Conservation (phyloP, 2,113 vertebrate species). For the Solenodon paradoxus region DNA sequence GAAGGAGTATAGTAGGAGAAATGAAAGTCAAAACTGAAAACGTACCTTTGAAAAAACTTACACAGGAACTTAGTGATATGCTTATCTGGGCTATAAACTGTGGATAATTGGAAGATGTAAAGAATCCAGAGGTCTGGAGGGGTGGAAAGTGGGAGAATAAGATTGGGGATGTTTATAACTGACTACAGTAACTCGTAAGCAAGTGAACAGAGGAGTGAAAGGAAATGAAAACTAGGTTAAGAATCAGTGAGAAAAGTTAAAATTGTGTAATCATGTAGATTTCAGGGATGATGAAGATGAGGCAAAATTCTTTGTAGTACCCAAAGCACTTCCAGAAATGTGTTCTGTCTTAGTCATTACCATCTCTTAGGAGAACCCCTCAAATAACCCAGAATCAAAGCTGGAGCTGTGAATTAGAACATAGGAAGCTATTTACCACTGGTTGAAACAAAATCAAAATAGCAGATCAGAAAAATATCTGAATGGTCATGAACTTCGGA, state of each 20-base stretch:
- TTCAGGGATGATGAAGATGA: background rate
- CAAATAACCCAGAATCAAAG: background rate
- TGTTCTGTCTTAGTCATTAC: background rate
- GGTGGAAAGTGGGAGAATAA: background rate
- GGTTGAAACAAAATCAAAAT: conserved; percentile 31
- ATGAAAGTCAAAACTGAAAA: conserved; percentile 7
- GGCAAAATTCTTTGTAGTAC: background rate
- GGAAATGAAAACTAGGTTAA: background rate
- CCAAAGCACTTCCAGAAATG: background rate
- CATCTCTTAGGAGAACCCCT: background rate
- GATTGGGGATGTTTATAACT: background rate
- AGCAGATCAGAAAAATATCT: conserved; percentile 27
- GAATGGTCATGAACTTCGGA: conserved; percentile 36
- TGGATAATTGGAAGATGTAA: background rate
- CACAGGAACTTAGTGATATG: background rate
- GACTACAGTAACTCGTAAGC: background rate
- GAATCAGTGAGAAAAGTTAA: background rate
- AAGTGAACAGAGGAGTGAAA: background rate
- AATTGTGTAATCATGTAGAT: background rate
- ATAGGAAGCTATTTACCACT: background rate
- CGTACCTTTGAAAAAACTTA: background rate
- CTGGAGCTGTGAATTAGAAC: background rate
- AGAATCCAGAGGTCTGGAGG: background rate
- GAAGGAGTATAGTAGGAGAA: background rate
- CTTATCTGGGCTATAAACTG: background rate